Evolutionary conservation across 2,888 invertebrate genomes (phyloP).

Genomic region (Cheiracanthium punctorium): DNA sequence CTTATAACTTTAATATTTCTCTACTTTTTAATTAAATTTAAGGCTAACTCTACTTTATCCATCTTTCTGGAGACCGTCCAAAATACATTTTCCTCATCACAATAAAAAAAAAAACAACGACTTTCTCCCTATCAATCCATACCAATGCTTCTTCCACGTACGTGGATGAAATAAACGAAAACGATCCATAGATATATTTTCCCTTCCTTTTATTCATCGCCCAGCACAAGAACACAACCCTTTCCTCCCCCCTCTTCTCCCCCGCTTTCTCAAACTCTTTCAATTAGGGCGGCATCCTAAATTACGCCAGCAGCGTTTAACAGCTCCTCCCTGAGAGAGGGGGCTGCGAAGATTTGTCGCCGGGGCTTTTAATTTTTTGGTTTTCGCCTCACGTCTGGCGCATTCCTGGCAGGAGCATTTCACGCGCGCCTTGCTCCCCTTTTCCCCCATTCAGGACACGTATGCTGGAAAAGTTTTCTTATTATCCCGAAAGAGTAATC

Average conservation of each 20-base stretch:
- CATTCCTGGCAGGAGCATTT: conserved; percentile 51
- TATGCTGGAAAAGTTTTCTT: conserved; percentile 63
- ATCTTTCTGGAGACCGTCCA: background rate
- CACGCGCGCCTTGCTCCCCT: conserved; percentile 39
- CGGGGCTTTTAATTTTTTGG: conserved; percentile 61
- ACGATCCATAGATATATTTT: background rate
- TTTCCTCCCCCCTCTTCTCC: background rate
- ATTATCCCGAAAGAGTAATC: conserved; percentile 68
- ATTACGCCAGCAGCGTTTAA: conserved; percentile 28
- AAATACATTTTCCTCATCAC: background rate
- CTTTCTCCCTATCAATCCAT: background rate
- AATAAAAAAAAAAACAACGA: background rate
- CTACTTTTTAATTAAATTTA: too few species aligned
- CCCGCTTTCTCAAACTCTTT: conserved; percentile 14
- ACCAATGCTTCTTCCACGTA: background rate
- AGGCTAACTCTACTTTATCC: too few species aligned
- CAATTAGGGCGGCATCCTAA: conserved; percentile 20
- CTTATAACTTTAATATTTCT: too few species aligned
- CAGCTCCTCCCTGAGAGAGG: conserved; percentile 41
- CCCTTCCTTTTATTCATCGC: background rate
- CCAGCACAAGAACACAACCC: background rate
- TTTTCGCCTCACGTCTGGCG: conserved; percentile 55
- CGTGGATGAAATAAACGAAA: conserved; percentile 2
- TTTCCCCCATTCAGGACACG: conserved; percentile 46
- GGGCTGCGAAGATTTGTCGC: conserved; percentile 30